A percentile compares a stretch with the other conserved stretches of the same genome.
These are phyloP conservation scores for Eulemur rubriventer DNA, from an alignment of 2,797 vertebrate species.

Conservation along the genomic window DNA sequence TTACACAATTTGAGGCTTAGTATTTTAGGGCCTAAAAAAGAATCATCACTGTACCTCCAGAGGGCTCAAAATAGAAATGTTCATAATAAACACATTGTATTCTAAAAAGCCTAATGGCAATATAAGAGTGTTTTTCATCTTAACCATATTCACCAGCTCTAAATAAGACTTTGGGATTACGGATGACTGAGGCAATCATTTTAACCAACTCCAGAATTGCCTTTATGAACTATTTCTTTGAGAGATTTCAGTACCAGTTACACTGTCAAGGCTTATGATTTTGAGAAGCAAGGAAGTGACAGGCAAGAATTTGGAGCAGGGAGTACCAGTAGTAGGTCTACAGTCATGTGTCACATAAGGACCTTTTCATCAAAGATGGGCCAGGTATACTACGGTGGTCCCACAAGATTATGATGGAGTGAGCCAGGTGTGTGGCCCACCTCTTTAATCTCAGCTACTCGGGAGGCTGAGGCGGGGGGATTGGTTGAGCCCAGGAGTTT, in stretches of 20 bases:
- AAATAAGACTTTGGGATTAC: constrained; percentile 8
- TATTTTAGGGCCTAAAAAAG: background rate
- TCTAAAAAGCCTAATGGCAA: background rate
- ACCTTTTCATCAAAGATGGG: background rate
- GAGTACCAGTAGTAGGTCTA: background rate
- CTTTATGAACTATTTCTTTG: background rate
- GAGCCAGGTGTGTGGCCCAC: background rate
- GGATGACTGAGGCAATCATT: constrained; percentile 14
- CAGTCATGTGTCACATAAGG: background rate
- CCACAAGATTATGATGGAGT: background rate
- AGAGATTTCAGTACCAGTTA: background rate
- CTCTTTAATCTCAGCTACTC: background rate
- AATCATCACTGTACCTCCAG: background rate
- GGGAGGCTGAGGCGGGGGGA: background rate
- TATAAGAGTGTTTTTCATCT: background rate
- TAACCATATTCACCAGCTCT: constrained; percentile 22
- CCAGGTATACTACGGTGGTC: background rate
- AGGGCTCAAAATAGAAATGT: constrained; percentile 15
- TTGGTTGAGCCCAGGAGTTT: background rate
- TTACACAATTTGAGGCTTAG: constrained; percentile 4
- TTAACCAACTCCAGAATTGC: constrained; percentile 64
- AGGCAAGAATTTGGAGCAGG: background rate
- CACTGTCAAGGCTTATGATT: background rate
- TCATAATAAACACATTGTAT: constrained; percentile 43
- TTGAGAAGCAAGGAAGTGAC: background rate